Conservation (phyloP, 2,797 vertebrate species). For the Enteromius treurensis region DNA sequence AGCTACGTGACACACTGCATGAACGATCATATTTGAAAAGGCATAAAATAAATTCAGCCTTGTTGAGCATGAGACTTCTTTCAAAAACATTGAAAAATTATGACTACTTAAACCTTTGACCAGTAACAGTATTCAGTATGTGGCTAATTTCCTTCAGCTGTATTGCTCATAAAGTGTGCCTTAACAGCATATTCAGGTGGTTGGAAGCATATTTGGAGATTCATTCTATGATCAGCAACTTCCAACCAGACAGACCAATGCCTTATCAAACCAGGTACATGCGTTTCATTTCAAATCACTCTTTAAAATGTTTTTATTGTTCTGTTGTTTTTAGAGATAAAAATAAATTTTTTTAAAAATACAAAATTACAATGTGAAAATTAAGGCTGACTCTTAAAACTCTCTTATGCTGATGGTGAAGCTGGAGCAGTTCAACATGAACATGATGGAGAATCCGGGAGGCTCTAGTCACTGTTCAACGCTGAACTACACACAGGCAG, state of each 20-base stretch:
- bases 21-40: too few relatives aligned
- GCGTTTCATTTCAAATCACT: background rate
- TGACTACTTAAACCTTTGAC: too few relatives aligned
- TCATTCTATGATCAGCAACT: slow-evolving; percentile 98
- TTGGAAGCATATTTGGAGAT: slow-evolving; percentile 95
- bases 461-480: slow-evolving; percentile 94
- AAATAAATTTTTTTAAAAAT: background rate
- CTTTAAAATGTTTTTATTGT: background rate
- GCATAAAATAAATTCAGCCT: background rate
- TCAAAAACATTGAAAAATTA: background rate
- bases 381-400: background rate
- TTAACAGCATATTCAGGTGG: slow-evolving; percentile 90
- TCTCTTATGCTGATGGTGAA: slow-evolving; percentile 57
- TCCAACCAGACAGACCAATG: slow-evolving; percentile 93
- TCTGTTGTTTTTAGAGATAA: background rate
- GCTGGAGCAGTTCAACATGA: slow-evolving; percentile 99
- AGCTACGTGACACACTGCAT: too few relatives aligned
- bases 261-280: slow-evolving; percentile 94
- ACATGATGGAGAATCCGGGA: slow-evolving; percentile 94
- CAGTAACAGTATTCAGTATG: background rate
- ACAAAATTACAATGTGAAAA: background rate
- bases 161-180: slow-evolving; percentile 4
- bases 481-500: slow-evolving; percentile 96
- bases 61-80: background rate
- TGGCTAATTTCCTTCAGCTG: background rate